Evolutionary conservation across 2,113 vertebrate species (phyloP), one percentile per base, ranked within the genome.

Genomic region (Xenus cinereus): DNA sequence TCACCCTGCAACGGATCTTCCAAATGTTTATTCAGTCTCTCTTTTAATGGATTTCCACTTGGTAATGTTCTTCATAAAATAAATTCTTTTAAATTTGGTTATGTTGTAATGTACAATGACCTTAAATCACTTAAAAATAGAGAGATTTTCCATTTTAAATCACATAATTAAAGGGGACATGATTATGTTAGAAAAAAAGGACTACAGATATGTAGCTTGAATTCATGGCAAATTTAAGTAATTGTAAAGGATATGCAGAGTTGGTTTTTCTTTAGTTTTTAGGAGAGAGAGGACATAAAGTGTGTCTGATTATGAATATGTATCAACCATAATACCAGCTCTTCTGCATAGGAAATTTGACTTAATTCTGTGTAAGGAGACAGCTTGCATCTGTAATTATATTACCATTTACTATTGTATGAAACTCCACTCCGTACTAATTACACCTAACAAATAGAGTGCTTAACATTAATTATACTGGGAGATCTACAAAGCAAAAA

Each of bases 361-460:
- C 93, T 97, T 95, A 92, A 95, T 96, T 97, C 54, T 75, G 24
- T 86, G 79, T 95, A 88, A 94, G 87, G 71, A 97, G 81, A 91
- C 60, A 92, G 84, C 81, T 78, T 93, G 74, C 75, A 87, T 95
- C 73, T 97, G 75, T 94, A 97, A 98, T 97, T 98, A 91, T 92
- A 67, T 83, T 95, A 95, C 85, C 43, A 94, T 95, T 97, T 95
- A 84, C 88, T 94, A 51, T 57, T 95, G 32, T 92, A 35, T 66
- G 94, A 95, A 98, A 92, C 56, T 95, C 66, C 33, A 87, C 72
- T 97, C 93, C 50, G 20, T 88, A 85, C 73, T 97, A 97, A 98
- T 97, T 96, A 68, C 78, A 81, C 46, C 87, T 96, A 97, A 93
- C 69, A 90, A 96, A 96, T 48, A 93, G 67, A 89, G 54, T 95